Conservation (phyloP, 2,797 vertebrate species). For the Gymnothorax javanicus region DNA sequence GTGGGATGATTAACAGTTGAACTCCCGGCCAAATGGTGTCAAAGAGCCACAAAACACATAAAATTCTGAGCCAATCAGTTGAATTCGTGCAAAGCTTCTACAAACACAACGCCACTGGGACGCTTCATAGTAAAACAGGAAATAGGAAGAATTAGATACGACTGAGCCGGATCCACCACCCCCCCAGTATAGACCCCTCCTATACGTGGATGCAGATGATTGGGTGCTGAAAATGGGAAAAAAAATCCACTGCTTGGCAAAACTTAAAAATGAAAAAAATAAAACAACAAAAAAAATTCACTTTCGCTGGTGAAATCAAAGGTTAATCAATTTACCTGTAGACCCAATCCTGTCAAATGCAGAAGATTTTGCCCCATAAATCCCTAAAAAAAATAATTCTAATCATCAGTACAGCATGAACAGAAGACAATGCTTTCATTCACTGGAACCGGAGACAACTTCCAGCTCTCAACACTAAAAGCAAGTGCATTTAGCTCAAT, state of each 20-base stretch:
- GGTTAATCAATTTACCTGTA: neutral
- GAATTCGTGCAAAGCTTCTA: neutral
- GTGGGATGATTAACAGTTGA: no score
- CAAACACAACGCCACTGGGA: neutral
- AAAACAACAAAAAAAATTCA: neutral
- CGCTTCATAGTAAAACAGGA: neutral
- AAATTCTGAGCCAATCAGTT: neutral
- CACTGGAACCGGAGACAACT: neutral
- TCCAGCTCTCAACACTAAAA: neutral
- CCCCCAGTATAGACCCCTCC: neutral
- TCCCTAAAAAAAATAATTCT: neutral
- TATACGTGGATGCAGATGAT: neutral
- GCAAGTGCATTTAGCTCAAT: neutral
- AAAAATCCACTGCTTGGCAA: neutral
- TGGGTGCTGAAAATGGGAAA: conserved; percentile 23
- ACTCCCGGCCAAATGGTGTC: conserved; percentile 45
- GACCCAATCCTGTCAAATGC: neutral
- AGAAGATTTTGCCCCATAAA: neutral
- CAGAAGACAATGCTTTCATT: conserved; percentile 1
- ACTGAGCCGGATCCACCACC: neutral
- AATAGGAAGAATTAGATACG: conserved; percentile 2
- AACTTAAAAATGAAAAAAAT: neutral
- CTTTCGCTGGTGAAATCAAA: conserved; percentile 1
- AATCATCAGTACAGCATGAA: neutral
- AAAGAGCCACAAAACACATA: neutral